Evolutionary conservation across 2,797 vertebrate species (phyloP), one percentile per base, ranked within the genome.

Genomic region (Catostomus latipinnis): DNA sequence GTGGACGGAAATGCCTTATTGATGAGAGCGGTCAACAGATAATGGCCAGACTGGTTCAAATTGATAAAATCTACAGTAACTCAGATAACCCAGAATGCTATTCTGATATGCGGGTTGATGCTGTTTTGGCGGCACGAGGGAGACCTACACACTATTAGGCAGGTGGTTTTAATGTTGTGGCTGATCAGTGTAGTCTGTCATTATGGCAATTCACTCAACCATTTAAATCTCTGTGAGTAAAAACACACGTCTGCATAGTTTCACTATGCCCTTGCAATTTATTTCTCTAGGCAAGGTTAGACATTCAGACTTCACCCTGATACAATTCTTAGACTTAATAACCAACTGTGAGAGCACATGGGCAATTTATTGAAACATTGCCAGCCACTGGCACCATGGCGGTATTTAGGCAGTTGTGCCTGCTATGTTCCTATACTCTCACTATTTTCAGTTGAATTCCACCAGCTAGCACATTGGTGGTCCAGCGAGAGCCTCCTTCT

Each of bases 401-500:
- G 6, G 50, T 72, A 13, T 49, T 79, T 48, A 14, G 14, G 8
- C 45, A 43, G 46, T 61, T 45, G 52, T 54, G 62, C 34, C 57
- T 80, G 54, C 1, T 14, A 4, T 62, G 50, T 56, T 46, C 14
- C 62, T 73, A 34, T 8, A 45, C 22, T 12, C 13, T n/a, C 70
- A 43, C 14, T 72, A 58, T 45, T 53, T 61, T 73, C 62, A 70
- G 58, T 68, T 6, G 74, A 74, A 75, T 81, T 81, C 68, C 78
- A 67, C 75, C 58, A 91, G 34, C 4, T 34, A 34, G 34, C 92
- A 87, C 92, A 92, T 86, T 88, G 83, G 91, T 91, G 93, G 94
- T 93, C 92, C 91, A 91, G 89, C 90, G 90, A 93, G 91, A 93
- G 76, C 93, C 94, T 93, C 85, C 91, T 83, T 87, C 57, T 72